A percentile compares a stretch with the other conserved stretches of the same genome.
Conservation (phyloP, 2,113 vertebrate species). For the Eonycteris spelaea region DNA sequence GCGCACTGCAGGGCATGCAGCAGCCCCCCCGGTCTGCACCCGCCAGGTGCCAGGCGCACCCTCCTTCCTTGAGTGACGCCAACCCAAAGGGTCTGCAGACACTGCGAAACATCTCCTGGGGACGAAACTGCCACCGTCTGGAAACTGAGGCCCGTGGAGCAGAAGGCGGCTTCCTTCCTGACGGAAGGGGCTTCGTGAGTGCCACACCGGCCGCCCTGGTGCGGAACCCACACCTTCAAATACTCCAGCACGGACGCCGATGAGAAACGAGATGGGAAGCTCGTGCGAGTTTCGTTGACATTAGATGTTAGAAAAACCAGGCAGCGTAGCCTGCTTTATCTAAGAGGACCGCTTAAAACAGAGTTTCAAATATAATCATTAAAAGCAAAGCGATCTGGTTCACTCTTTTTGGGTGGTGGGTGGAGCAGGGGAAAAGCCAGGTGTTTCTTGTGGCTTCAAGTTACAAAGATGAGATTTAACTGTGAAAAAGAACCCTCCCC, state of each 20-base stretch:
- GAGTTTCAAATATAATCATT: no score
- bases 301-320: neutral
- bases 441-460: no score
- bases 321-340: no score
- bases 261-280: accelerated
- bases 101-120: neutral
- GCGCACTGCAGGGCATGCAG: accelerated
- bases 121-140: no score
- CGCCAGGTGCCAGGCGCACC: accelerated
- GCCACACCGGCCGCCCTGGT: accelerated
- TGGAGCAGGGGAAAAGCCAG: neutral
- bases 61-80: no score
- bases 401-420: neutral
- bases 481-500: neutral
- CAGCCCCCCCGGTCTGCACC: neutral
- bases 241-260: accelerated
- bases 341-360: neutral
- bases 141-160: no score
- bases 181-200: neutral
- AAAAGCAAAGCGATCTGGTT: neutral
- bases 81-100: neutral
- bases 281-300: accelerated
- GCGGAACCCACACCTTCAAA: no score
- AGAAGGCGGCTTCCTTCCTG: no score
- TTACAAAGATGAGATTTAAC: neutral